These are phyloP conservation scores for Ashinkailepas kermadecensis DNA, from an alignment of 2,888 invertebrate genomes.

Conservation along the genomic window DNA sequence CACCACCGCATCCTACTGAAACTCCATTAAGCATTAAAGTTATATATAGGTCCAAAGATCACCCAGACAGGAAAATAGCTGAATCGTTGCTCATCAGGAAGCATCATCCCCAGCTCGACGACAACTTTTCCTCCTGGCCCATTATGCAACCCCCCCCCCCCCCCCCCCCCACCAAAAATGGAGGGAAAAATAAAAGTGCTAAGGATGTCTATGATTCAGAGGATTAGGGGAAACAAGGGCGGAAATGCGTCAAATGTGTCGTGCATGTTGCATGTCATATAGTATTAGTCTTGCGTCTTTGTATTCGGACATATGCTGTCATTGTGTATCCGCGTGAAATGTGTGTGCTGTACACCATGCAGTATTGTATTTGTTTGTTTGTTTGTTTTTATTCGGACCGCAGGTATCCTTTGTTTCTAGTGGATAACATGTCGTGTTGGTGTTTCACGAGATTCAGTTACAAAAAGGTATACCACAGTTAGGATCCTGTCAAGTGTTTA, in stretches of 20 bases:
- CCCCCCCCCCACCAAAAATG: neutral
- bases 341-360: neutral
- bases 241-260: neutral
- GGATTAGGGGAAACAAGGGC: no score
- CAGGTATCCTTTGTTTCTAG: no score
- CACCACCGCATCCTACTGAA: neutral
- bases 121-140: neutral
- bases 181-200: neutral
- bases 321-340: neutral
- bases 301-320: neutral
- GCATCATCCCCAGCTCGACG: neutral
- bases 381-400: no score
- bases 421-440: neutral
- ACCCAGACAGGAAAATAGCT: neutral
- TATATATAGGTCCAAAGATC: neutral
- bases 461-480: neutral
- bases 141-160: neutral
- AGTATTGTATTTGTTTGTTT: no score
- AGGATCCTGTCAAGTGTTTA: neutral
- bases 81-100: neutral
- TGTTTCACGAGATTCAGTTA: neutral
- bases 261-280: neutral
- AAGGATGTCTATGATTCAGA: neutral
- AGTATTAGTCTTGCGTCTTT: neutral
- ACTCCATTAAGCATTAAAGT: neutral